Evolutionary conservation across 2,113 vertebrate genomes (phyloP), one percentile per base, ranked within the genome.

Genomic region (Eira barbara): DNA sequence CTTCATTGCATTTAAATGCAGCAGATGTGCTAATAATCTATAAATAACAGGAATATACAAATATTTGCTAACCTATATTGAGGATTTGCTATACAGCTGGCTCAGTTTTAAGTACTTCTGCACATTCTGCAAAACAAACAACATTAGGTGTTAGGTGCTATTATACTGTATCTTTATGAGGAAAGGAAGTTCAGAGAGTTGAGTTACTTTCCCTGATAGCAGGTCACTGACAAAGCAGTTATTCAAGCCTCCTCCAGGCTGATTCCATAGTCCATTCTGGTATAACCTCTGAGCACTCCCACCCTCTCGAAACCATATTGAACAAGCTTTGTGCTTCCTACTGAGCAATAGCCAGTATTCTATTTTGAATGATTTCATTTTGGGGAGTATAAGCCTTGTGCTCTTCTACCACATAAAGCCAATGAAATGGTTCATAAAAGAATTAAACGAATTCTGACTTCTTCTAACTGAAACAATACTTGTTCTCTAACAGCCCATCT

Each of bases 391-490:
- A 85, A 36, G 23, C 10, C 57, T 61, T 93, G 25, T 67, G 29
- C 11, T 85, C 47, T 89, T 92, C 18, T 76, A 67, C 4, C 11
- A 47, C n/a, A 61, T 42, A 65, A 86, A 85, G 9, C 71, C 73
- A 61, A 42, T 39, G 13, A 69, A 69, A 74, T 25, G 4, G n/a
- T 49, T 92, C 49, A 3, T 82, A 63, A 71, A 95, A 93, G 9
- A 87, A 65, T 73, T 74, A 87, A 92, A 27, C n/a, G 59, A 78
- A 11, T 57, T 91, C 23, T 55, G 1, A 90, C 27, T 73, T 93
- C 42, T 88, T 52, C 52, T 93, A 82, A 57, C 25, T 42, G 18
- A 8, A 63, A n/a, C 3, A 42, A 52, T 83, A 29, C 25, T 65
- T 23, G 55, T 65, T 14, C 49, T 63, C 9, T 65, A 91, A 36